These are phyloP conservation scores for Perizoma flavofasciatum DNA, from an alignment of 2,888 invertebrate species.

Conservation along the genomic window DNA sequence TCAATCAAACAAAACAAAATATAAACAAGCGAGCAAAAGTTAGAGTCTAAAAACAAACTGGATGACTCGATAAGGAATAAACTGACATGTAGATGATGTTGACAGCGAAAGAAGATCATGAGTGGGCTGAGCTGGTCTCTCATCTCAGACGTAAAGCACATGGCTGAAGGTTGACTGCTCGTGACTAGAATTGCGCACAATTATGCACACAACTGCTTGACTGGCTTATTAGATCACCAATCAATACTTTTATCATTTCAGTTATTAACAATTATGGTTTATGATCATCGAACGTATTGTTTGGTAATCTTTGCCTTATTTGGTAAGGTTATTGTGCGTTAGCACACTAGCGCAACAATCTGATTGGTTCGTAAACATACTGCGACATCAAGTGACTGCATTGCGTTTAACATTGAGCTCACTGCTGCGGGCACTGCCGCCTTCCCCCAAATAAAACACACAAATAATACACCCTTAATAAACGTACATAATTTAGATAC, in stretches of 20 bases:
- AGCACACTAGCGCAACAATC: conserved; percentile 82
- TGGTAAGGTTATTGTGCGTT: conserved; percentile 78
- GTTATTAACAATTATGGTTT: background rate
- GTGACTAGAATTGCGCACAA: conserved; percentile 63
- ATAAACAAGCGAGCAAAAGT: conserved; percentile 60
- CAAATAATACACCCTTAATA: conserved; percentile 75
- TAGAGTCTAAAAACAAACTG: conserved; percentile 53
- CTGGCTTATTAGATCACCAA: conserved; percentile 60
- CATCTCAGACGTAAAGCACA: conserved; percentile 57
- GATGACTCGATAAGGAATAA: conserved; percentile 46
- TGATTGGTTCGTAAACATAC: conserved; percentile 80
- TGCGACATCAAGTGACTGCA: conserved; percentile 85
- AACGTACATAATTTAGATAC: conserved; percentile 37
- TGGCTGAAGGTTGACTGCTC: conserved; percentile 60
- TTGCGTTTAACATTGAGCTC: conserved; percentile 90
- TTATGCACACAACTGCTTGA: conserved; percentile 67
- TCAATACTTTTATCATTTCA: conserved; percentile 47
- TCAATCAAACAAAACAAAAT: conserved; percentile 47
- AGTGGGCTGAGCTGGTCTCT: conserved; percentile 37
- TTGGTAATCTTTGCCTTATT: conserved; percentile 50
- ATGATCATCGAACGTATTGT: conserved; percentile 31
- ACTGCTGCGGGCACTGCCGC: conserved; percentile 89
- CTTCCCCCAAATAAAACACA: conserved; percentile 83
- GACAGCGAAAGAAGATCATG: conserved; percentile 43
- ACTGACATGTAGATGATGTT: conserved; percentile 47